Conservation (phyloP, 64 coral and sea anemone genomes). For the Trachythela sp. region DNA sequence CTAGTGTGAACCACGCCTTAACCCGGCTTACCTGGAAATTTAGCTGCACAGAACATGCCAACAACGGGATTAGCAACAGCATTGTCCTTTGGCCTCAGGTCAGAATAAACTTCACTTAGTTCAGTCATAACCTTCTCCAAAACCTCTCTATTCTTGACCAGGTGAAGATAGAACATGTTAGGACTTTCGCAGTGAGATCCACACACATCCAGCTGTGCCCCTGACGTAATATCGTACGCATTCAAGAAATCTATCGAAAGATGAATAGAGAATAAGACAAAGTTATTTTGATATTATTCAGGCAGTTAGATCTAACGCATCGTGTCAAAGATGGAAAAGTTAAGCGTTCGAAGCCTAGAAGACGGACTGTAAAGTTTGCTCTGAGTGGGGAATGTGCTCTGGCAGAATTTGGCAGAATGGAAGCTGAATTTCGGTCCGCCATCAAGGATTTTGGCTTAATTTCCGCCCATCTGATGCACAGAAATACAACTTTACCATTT, state of each 20-base stretch:
- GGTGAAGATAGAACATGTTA: neutral
- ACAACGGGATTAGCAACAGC: neutral
- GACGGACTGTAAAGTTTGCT: too few species aligned
- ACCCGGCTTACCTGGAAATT: neutral
- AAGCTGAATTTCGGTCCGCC: too few species aligned
- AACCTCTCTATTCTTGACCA: neutral
- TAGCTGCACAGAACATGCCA: neutral
- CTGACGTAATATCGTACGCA: neutral
- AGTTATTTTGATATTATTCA: neutral
- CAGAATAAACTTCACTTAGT: neutral
- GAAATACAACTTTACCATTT: too few species aligned
- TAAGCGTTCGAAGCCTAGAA: too few species aligned
- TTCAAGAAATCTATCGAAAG: neutral
- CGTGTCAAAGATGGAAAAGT: too few species aligned
- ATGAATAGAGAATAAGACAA: neutral
- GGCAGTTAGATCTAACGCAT: too few species aligned
- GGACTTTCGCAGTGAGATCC: neutral
- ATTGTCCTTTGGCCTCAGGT: neutral
- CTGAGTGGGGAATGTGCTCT: too few species aligned
- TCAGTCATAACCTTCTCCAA: neutral
- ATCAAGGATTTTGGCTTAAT: too few species aligned
- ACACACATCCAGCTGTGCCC: neutral
- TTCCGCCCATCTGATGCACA: too few species aligned
- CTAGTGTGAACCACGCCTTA: too few species aligned
- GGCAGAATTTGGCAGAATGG: too few species aligned